Evolutionary conservation across 2,113 vertebrate genomes (phyloP).

Genomic region (Nyctereutes procyonoides): DNA sequence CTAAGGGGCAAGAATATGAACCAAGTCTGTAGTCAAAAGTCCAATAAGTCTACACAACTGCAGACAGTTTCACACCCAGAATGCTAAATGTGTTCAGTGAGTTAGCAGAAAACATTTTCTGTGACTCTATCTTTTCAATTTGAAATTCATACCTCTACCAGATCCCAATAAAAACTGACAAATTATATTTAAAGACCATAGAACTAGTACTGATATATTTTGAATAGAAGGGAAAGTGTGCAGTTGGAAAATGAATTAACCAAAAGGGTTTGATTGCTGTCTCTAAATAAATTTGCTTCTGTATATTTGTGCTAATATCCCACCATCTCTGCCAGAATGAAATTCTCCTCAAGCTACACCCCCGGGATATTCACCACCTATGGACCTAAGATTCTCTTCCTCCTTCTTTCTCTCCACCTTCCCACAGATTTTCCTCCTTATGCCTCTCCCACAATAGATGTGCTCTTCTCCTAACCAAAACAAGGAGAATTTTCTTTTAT

Average conservation of each 20-base stretch:
- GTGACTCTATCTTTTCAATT: slow-evolving; percentile 14
- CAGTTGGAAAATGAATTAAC: background rate
- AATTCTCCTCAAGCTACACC: background rate
- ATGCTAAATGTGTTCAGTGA: slow-evolving; percentile 5
- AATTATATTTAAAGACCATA: slow-evolving; percentile 47
- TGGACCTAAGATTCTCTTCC: background rate
- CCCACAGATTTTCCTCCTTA: background rate
- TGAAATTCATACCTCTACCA: slow-evolving; percentile 20
- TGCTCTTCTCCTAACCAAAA: background rate
- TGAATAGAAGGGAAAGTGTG: slow-evolving; percentile 19
- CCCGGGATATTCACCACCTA: background rate
- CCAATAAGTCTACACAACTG: slow-evolving; percentile 59
- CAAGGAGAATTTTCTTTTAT: background rate
- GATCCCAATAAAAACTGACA: slow-evolving; percentile 54
- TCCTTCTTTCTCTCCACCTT: background rate
- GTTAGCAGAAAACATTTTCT: slow-evolving; percentile 52
- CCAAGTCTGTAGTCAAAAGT: background rate
- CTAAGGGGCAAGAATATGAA: slow-evolving; percentile 13
- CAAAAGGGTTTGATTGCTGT: background rate
- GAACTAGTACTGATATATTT: slow-evolving; percentile 35
- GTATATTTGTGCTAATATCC: background rate
- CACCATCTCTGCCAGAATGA: background rate
- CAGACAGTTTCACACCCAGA: background rate
- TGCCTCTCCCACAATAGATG: background rate
- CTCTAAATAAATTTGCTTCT: background rate